Conservation (phyloP, 2,888 invertebrate genomes). For the Orthosia gothica region DNA sequence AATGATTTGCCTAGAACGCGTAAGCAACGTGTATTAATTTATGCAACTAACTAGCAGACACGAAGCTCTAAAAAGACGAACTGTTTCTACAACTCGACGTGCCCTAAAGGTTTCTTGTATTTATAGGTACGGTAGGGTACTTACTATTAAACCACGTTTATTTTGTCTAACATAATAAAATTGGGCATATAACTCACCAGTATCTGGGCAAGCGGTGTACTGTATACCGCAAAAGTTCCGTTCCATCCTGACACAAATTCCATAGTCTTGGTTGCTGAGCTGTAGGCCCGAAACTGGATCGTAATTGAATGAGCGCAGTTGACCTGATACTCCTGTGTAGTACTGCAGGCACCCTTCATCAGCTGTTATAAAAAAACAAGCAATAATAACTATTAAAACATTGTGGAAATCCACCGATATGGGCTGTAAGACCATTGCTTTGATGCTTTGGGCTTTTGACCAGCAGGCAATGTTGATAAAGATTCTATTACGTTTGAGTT, state of each 20-base stretch:
- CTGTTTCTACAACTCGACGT: no score
- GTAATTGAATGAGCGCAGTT: slow-evolving; percentile 96
- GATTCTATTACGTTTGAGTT: no score
- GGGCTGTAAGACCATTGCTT: no score
- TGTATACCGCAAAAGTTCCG: slow-evolving; percentile 97
- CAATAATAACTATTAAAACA: neutral
- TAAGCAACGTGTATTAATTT: no score
- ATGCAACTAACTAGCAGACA: neutral
- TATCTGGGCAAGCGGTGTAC: slow-evolving; percentile 94
- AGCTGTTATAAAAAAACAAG: slow-evolving; percentile 82
- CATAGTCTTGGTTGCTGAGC: slow-evolving; percentile 97
- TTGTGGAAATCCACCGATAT: no score
- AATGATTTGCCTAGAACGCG: no score
- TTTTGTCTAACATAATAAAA: no score
- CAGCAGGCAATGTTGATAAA: no score
- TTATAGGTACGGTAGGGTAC: no score
- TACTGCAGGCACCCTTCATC: slow-evolving; percentile 96
- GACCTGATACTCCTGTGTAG: slow-evolving; percentile 95
- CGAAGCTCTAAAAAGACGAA: neutral
- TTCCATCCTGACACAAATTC: slow-evolving; percentile 96
- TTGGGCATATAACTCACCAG: slow-evolving; percentile 83
- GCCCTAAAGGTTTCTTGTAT: no score
- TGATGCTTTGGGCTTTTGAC: no score
- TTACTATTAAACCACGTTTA: no score
- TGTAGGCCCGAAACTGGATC: slow-evolving; percentile 94